These are phyloP conservation scores for Diaphora mendica DNA, from an alignment of 2,888 invertebrate species.

Conservation along the genomic window DNA sequence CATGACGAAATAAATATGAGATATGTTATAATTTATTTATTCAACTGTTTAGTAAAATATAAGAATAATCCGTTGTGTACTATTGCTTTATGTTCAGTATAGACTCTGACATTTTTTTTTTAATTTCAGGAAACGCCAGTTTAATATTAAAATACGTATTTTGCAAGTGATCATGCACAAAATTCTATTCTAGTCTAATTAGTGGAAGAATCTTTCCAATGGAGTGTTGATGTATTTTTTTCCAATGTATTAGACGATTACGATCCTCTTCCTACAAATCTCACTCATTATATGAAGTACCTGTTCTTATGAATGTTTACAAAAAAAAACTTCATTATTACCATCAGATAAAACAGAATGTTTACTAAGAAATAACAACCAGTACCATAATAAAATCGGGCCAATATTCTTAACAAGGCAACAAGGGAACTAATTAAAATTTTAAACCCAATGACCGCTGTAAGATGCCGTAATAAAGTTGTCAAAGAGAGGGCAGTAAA, in stretches of 20 bases:
- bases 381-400: conserved; percentile 65
- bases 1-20: not conserved
- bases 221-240: not conserved
- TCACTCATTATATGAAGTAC: conserved; percentile 9
- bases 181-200: not conserved
- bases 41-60: not conserved
- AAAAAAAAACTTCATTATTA: conserved; percentile 35
- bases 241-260: not conserved
- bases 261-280: not conserved
- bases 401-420: conserved; percentile 75
- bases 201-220: not conserved
- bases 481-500: conserved; percentile 66
- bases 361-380: conserved; percentile 58
- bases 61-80: not conserved
- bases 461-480: conserved; percentile 70
- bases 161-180: no score
- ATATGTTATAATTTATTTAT: not conserved
- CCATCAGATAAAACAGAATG: conserved; percentile 56
- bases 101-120: not conserved
- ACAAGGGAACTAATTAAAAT: conserved; percentile 76
- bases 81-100: no score
- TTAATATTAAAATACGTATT: no score
- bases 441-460: conserved; percentile 70
- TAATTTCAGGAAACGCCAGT: no score
- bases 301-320: conserved; percentile 24